Base-by-base conservation (phyloP, 2,888 invertebrate genomes). In the Erebia aethiops region DNA sequence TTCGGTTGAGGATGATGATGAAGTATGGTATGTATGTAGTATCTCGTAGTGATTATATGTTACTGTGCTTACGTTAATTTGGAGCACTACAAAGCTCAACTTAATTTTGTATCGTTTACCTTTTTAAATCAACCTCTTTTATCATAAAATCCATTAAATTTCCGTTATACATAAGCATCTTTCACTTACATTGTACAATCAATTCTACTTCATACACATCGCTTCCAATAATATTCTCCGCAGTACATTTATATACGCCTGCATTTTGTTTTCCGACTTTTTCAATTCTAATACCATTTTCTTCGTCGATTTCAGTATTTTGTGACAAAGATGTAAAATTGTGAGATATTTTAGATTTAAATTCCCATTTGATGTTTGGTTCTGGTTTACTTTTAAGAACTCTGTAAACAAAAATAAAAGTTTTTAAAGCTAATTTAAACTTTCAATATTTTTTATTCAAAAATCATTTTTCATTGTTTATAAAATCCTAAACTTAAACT, bases 121-220 rank as follows among this genome's bases (percentile, higher is more conserved):
- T 35, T 7, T 35, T 35, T 35, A 35, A 43, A 43, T 43, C 11
- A 43, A 43, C 5, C 2, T 43, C 43, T 43, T 43, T 43, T 5
- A 43, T 43, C 11, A 43, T 9, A 43, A 11, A 11, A 43, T 43
- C 14, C 10, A 49, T 14, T 49, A 14, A 49, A 14, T 49, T 49
- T 4, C 49, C 49, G 2, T 14, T 10, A 11, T 14, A 1, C 49
- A 49, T 49, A 13, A 14, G 14, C 14, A 14, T 49, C 1, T 43
- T 21, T 68, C n/a, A 87, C 90, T 89, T 82, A 94, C 93, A 88
- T 64, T 88, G 87, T 1, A 93, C 89, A 21, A 82, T 75, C 16
- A 94, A 69, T 51, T 74, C 67, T 0, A 86, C 77, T 4, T 85
- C 82, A 75, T 86, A 82, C 0, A 62, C 61, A 75, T 93, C 92